Conservation (phyloP, 1,140 invertebrate species). For the Formica selysi region DNA sequence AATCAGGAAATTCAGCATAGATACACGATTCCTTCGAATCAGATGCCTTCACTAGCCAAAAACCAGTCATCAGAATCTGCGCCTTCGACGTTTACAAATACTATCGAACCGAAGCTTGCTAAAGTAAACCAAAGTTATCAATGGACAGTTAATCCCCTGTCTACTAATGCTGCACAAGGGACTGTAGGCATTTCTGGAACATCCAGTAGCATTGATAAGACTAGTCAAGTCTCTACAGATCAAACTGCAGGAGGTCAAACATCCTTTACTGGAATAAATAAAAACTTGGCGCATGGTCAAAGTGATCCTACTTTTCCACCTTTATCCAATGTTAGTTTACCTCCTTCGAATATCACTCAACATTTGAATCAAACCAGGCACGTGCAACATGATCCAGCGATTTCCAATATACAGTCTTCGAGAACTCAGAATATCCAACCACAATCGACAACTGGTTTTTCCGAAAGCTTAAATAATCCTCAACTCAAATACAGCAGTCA, state of each 20-base stretch:
- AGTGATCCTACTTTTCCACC: constrained; percentile 19
- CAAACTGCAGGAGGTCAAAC: constrained; percentile 15
- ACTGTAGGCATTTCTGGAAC: constrained; percentile 54
- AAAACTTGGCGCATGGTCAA: constrained; percentile 12
- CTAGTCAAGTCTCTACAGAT: constrained; percentile 51
- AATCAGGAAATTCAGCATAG: constrained; percentile 45
- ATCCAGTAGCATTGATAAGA: constrained; percentile 22
- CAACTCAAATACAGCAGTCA: constrained; percentile 49
- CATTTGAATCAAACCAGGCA: constrained; percentile 37
- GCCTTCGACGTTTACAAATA: constrained; percentile 10
- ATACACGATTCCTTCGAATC: constrained; percentile 12
- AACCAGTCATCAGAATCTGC: constrained; percentile 2
- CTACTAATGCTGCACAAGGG: constrained; percentile 26
- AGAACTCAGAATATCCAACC: constrained; percentile 5
- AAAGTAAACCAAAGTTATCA: constrained; percentile 50
- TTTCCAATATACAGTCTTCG: neutral
- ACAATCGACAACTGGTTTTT: constrained; percentile 21
- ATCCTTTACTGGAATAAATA: constrained; percentile 29
- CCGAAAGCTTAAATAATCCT: constrained; percentile 23
- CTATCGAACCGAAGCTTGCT: constrained; percentile 1
- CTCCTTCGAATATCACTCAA: constrained; percentile 31
- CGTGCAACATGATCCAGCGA: constrained; percentile 24
- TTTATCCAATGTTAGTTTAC: constrained; percentile 48
- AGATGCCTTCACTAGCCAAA: constrained; percentile 11
- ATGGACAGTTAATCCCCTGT: constrained; percentile 24